These are phyloP conservation scores for Perccottus glenii DNA, from an alignment of 2,113 vertebrate species.

Conservation along the genomic window DNA sequence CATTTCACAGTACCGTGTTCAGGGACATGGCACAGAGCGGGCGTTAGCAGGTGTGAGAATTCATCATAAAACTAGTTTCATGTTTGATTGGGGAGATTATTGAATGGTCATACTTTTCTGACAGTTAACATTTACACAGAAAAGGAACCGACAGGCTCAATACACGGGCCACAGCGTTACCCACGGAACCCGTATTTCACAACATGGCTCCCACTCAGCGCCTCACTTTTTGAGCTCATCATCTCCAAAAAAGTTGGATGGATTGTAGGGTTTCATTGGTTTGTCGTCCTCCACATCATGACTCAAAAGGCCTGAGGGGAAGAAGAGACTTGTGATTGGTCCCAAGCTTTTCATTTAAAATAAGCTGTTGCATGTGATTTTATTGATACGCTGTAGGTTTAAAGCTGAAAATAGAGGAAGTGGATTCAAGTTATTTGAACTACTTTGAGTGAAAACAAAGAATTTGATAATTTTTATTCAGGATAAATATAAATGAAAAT, in stretches of 20 bases:
- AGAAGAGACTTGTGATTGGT: neutral
- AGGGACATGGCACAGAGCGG: no score
- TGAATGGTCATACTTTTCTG: neutral
- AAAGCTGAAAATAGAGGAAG: no score
- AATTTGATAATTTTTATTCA: no score
- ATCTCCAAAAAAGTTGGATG: slow-evolving; percentile 64
- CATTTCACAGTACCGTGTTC: slow-evolving; percentile 14
- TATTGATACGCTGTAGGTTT: no score
- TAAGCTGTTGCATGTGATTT: no score
- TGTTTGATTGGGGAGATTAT: neutral
- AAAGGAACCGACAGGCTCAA: neutral
- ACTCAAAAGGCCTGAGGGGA: slow-evolving; percentile 73
- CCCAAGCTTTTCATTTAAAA: neutral
- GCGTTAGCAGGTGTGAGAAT: no score
- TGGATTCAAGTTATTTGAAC: no score
- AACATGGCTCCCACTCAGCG: neutral
- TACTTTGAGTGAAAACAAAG: no score
- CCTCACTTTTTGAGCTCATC: slow-evolving; percentile 41
- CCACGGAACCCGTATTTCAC: neutral
- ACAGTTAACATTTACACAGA: neutral
- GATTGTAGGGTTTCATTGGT: slow-evolving; percentile 36
- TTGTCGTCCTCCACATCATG: slow-evolving; percentile 55
- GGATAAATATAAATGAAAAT: no score
- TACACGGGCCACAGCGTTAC: neutral
- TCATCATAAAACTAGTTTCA: no score